A percentile compares a stretch with the other conserved stretches of the same genome.
These are phyloP conservation scores for Lochmaea crataegi DNA, from an alignment of 2,888 invertebrate species.

Conservation along the genomic window DNA sequence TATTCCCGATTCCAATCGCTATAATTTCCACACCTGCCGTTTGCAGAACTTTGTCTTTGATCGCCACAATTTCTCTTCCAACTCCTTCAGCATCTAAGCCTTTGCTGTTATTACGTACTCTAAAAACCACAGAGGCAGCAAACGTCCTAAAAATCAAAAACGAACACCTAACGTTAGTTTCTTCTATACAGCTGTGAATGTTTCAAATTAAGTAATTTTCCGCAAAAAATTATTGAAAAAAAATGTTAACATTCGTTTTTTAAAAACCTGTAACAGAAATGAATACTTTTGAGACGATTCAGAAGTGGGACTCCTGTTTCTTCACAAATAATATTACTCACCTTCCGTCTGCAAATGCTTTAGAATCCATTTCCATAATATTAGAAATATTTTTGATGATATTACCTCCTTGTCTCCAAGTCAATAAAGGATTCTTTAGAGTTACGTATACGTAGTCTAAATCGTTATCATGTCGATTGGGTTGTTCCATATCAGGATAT, in stretches of 20 bases:
- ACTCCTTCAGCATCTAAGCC: conserved; percentile 76
- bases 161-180: too few relatives aligned
- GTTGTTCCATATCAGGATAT: conserved; percentile 53
- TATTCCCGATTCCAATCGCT: conserved; percentile 83
- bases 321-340: too few relatives aligned
- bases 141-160: conserved; percentile 72
- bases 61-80: conserved; percentile 71
- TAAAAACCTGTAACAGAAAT: too few relatives aligned
- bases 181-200: too few relatives aligned
- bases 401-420: conserved; percentile 80
- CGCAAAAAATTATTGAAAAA: too few relatives aligned
- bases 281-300: too few relatives aligned
- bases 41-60: conserved; percentile 75
- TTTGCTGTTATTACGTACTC: conserved; percentile 74
- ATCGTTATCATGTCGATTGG: conserved; percentile 66
- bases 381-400: conserved; percentile 78
- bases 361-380: conserved; percentile 75
- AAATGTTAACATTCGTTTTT: too few relatives aligned
- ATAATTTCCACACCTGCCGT: conserved; percentile 77
- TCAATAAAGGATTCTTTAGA: conserved; percentile 77
- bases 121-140: conserved; percentile 81
- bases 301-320: too few relatives aligned
- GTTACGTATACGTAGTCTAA: conserved; percentile 83
- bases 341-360: conserved; percentile 74
- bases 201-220: too few relatives aligned